Conservation (phyloP, 2,113 vertebrate species). For the Strix uralensis region DNA sequence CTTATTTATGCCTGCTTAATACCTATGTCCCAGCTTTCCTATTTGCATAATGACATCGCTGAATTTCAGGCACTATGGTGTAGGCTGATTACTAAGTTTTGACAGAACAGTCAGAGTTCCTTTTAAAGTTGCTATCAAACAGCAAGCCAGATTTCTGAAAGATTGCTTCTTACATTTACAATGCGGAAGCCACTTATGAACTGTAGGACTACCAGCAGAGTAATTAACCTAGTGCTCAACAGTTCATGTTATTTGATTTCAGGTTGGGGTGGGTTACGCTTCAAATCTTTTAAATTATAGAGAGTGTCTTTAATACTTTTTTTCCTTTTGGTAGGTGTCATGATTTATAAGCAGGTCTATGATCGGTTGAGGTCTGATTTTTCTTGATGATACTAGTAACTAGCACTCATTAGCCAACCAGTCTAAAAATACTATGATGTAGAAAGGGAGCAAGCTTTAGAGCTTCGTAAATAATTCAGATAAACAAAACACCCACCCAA, state of each 20-base stretch:
- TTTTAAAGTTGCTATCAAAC: background rate
- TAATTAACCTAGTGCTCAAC: background rate
- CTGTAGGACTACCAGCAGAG: background rate
- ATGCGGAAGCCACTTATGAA: background rate
- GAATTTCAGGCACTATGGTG: background rate
- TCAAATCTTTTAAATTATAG: background rate
- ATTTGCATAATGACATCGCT: background rate
- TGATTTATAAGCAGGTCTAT: background rate
- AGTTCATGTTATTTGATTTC: background rate
- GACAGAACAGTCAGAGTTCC: background rate
- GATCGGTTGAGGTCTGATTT: background rate
- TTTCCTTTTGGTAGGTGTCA: background rate
- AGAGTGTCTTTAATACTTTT: background rate
- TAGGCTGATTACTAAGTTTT: background rate
- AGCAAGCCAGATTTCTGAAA: constrained; percentile 3
- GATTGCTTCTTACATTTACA: background rate
- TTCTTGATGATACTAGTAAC: background rate
- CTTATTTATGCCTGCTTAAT: background rate
- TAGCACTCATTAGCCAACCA: background rate
- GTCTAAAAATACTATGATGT: background rate
- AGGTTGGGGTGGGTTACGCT: background rate
- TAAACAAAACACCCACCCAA: background rate
- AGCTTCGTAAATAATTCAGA: background rate
- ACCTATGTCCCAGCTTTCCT: background rate
- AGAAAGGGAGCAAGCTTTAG: background rate